Evolutionary conservation across 2,113 vertebrate species (phyloP).

Genomic region (Euleptes europaea): DNA sequence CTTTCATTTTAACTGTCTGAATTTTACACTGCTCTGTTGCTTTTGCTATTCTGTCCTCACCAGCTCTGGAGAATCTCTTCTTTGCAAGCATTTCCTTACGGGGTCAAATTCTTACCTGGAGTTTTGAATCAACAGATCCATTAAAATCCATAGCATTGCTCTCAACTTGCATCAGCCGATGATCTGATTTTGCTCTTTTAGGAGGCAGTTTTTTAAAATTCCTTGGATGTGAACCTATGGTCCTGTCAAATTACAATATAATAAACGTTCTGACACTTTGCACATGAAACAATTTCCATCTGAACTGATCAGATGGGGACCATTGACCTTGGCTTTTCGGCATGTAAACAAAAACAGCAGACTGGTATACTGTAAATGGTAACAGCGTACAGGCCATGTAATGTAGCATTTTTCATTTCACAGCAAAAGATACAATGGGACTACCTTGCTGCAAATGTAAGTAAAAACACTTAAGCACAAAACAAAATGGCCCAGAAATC

Average conservation of each 20-base stretch:
- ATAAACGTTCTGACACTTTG: not conserved
- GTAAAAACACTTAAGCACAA: not conserved
- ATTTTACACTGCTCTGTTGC: not conserved
- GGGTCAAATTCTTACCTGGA: not conserved
- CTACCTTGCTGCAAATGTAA: not conserved
- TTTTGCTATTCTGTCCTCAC: not conserved
- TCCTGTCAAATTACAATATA: no score
- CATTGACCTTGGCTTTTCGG: not conserved
- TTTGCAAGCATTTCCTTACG: accelerated
- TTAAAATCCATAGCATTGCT: accelerated
- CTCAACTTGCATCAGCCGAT: not conserved
- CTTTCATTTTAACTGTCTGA: not conserved
- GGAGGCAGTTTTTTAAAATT: not conserved
- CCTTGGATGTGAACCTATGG: not conserved
- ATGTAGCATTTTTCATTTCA: not conserved
- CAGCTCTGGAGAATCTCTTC: not conserved
- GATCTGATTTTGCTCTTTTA: not conserved
- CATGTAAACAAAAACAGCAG: not conserved
- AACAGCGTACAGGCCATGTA: not conserved
- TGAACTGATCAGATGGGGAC: not conserved
- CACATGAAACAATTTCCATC: not conserved
- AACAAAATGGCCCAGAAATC: not conserved
- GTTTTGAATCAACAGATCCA: not conserved
- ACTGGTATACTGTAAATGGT: not conserved
- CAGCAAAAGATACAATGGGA: not conserved